These are phyloP conservation scores for Carpatolechia fugitivella DNA, from an alignment of 2,888 invertebrate species.

Conservation along the genomic window DNA sequence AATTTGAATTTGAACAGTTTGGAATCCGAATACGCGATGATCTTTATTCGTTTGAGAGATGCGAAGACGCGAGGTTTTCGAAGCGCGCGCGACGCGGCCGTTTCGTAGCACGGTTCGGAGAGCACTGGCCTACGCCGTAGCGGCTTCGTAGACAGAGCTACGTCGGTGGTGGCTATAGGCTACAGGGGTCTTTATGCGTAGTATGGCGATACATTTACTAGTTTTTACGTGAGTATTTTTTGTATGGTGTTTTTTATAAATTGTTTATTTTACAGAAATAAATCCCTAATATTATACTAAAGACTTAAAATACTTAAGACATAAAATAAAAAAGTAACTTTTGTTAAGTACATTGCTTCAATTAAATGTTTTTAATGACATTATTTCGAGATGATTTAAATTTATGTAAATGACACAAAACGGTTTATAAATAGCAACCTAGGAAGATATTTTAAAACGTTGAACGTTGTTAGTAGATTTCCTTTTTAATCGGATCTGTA, in stretches of 20 bases:
- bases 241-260: background rate
- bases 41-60: background rate
- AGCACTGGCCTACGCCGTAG: conserved; percentile 45
- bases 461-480: too few species aligned
- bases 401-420: too few species aligned
- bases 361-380: too few species aligned
- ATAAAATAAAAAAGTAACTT: too few species aligned
- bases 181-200: background rate
- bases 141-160: conserved; percentile 25
- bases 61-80: conserved; percentile 13
- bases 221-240: background rate
- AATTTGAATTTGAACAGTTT: background rate
- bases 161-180: background rate
- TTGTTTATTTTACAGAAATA: background rate
- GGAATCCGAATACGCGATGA: background rate
- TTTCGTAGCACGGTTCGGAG: conserved; percentile 49
- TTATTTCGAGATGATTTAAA: too few species aligned
- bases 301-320: too few species aligned
- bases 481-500: too few species aligned
- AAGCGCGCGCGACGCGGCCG: conserved; percentile 37
- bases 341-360: too few species aligned
- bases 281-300: too few species aligned
- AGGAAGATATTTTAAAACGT: too few species aligned
- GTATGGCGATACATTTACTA: background rate
- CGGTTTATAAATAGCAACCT: too few species aligned